Percentiles rank a stretch among this genome's conserved stretches.
Conservation (phyloP, 1,140 invertebrate species). For the Trachelipus rathkii region DNA sequence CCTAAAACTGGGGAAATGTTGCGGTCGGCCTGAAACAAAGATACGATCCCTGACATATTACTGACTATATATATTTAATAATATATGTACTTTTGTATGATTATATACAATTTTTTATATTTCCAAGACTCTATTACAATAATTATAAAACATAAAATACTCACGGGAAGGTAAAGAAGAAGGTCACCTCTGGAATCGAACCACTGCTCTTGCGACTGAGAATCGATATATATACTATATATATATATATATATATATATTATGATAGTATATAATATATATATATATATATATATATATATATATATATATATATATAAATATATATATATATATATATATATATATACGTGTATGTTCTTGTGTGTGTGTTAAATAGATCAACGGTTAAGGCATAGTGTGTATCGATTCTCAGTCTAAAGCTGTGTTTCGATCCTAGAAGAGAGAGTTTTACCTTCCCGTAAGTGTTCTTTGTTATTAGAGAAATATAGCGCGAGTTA, state of each 20-base stretch:
- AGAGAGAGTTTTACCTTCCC: too few relatives aligned
- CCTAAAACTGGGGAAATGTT: conserved; percentile 43
- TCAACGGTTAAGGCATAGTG: too few relatives aligned
- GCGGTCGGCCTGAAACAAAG: conserved; percentile 40
- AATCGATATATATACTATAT: not conserved
- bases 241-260: not conserved
- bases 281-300: conserved; percentile 10
- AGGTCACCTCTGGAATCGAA: not conserved
- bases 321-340: conserved; percentile 19
- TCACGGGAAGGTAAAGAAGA: not conserved
- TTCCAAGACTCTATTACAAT: not conserved
- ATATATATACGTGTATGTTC: not conserved
- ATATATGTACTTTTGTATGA: not conserved
- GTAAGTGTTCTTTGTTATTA: too few relatives aligned
- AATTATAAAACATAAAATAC: not conserved
- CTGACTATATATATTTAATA: not conserved
- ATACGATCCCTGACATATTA: not conserved
- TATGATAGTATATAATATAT: not conserved
- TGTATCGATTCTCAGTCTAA: too few relatives aligned
- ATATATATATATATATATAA: conserved; percentile 18
- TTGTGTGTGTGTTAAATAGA: too few relatives aligned
- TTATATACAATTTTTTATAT: not conserved
- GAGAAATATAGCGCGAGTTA: too few relatives aligned
- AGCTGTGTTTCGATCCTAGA: too few relatives aligned
- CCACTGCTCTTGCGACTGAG: not conserved